Conservation (phyloP, 2,888 invertebrate species). For the Dasysyrphus albostriatus region DNA sequence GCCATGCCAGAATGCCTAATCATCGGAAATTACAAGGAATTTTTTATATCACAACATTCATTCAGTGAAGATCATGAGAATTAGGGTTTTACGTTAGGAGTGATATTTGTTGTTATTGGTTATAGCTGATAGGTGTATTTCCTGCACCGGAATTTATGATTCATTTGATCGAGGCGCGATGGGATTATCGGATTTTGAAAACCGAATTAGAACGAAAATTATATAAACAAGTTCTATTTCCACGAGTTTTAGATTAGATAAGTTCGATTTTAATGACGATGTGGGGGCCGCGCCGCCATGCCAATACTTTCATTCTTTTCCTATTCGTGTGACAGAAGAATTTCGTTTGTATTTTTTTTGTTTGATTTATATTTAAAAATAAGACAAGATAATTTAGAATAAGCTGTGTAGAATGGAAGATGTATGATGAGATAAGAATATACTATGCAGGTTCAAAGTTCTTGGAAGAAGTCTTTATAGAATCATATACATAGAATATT, state of each 20-base stretch:
- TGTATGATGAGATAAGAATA: background rate
- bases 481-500: background rate
- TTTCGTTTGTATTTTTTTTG: background rate
- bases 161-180: background rate
- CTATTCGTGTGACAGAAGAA: background rate
- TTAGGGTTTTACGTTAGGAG: slow-evolving; percentile 19
- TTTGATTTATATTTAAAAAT: background rate
- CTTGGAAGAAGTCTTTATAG: background rate
- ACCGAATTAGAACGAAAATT: background rate
- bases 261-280: slow-evolving; percentile 10
- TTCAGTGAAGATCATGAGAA: slow-evolving; percentile 13
- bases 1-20: slow-evolving; percentile 53
- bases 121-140: background rate
- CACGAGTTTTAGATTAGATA: slow-evolving; percentile 34
- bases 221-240: background rate
- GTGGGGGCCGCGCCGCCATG: background rate
- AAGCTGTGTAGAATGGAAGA: background rate
- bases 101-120: slow-evolving; percentile 6
- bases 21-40: slow-evolving; percentile 63
- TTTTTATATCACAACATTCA: slow-evolving; percentile 28
- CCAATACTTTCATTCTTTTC: background rate
- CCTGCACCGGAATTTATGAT: background rate
- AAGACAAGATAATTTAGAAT: background rate
- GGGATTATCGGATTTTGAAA: background rate
- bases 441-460: background rate